Evolutionary conservation across 2,888 invertebrate species (phyloP), one percentile per base, ranked within the genome.

Genomic region (Drosophila greeni): DNA sequence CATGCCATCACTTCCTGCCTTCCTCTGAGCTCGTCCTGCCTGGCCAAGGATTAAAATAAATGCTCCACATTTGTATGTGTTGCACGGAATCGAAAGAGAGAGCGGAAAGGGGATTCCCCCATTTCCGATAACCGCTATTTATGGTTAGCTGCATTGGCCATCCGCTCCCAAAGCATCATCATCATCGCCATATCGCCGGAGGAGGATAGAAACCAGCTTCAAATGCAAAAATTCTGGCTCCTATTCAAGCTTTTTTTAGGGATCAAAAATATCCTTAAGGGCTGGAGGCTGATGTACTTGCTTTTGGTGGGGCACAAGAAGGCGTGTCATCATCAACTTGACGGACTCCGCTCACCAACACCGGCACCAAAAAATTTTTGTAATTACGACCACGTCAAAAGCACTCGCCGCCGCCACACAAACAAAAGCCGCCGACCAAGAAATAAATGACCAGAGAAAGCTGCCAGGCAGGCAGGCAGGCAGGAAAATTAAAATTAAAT

Each of bases 381-480:
- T 80, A 80, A 80, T 80, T 80, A 80, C 80, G 68, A 69, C 72
- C 68, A 83, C 74, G 82, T 83, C 83, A 80, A 69, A 78, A 78
- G 70, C 80, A 80, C 74, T 74, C 66, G 51, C 58, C 67, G 42
- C 42, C 45, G 31, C 45, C 45, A 48, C 60, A 51, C 66, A 77
- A 81, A 75, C 62, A 74, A 79, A 78, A 72, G 66, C 74, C 62
- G 66, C 52, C 60, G 52, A 57, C 43, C 53, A 66, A 62, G 61
- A 77, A 80, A 74, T 77, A 81, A 80, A 83, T 83, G 81, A 83
- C 83, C 75, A 80, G 69, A 74, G 66, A 61, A 72, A 65, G 56
- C 60, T 58, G 39, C 37, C 48, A 48, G 43, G 29, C 29, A 18
- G 24, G 12, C 48, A 48, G 43, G 29, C 29, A 18, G 24, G 12